Base-by-base conservation (phyloP, 37 sponge, comb jelly and placozoan species). In the Amphimedon queenslandica region DNA sequence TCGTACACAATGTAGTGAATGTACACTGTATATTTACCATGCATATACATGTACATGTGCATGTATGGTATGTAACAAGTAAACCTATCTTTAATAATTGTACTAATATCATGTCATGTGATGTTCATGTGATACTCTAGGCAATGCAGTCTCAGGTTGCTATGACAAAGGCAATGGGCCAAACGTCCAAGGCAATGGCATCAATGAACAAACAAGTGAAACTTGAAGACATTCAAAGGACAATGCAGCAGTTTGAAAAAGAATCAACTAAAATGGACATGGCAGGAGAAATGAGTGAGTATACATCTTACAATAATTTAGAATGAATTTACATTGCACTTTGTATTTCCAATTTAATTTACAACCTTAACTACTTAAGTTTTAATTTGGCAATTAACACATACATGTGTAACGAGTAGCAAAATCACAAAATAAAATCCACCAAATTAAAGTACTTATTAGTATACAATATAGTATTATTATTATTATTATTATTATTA, bases 201-300 rank as follows among this genome's bases (percentile, higher is more conserved):
- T 70, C 87, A 34, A 80, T 92, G 69, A 98, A 98, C 75, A 71
- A 85, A 43, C 93, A 92, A 67, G 43, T 98, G 67, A 87, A 86
- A 27, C 93, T 87, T 0, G 85, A 89, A 57, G 85, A 91, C 47
- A 64, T 98, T 24, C 84, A 88, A 68, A 86, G 82, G 71, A 94
- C 96, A 4, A 92, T 94, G 91, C 75, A 76, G 79, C 76, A 83
- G 35, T 98, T 94, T 81, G 93, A 94, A 75, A 76, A 71, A 77
- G 91, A 98, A 73, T 89, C 85, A 21, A 73, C 90, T 2, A 94
- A 98, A 77, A 98, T 98, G 99, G 99, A 94, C 30, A 89, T 98
- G 90, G 90, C 96, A 2, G 95, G 82, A 64, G 99, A 98, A 57
- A 61, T 98, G 83, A 94, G 94, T 93, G 56, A 86, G 90, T 60